Conservation (phyloP, 2,113 vertebrate genomes). For the Corvus moneduloides region DNA sequence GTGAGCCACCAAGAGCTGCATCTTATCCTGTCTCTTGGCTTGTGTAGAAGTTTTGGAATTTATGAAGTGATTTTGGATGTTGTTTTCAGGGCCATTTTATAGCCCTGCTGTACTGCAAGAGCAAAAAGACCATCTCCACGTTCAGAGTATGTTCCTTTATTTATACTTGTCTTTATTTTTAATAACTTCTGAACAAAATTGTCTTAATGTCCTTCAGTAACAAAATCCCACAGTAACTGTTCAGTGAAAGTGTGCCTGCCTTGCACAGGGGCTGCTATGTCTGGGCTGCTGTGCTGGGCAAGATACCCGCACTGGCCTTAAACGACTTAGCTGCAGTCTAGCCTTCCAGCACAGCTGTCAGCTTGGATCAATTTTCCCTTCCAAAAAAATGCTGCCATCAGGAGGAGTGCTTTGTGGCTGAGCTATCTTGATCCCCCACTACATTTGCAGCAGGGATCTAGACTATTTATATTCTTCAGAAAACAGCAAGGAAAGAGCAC, state of each 20-base stretch:
- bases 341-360: constrained; percentile 60
- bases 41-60: neutral
- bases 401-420: constrained; percentile 8
- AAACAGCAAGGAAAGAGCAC: constrained; percentile 1
- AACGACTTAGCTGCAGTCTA: constrained; percentile 27
- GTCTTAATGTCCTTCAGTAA: neutral
- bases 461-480: constrained; percentile 33
- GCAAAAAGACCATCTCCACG: neutral
- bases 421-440: constrained; percentile 54
- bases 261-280: neutral
- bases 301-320: neutral
- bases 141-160: neutral
- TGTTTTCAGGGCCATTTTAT: neutral
- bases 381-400: constrained; percentile 53
- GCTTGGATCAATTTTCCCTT: constrained; percentile 58
- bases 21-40: neutral
- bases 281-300: neutral
- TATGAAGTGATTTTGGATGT: neutral
- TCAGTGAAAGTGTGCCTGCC: neutral
- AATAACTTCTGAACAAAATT: neutral
- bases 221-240: neutral
- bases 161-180: neutral
- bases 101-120: neutral
- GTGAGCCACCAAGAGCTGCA: neutral
- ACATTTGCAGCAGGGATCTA: constrained; percentile 29